A percentile compares a stretch with the other conserved stretches of the same genome.
phyloP scores from a whole-genome alignment of 2,113 vertebrate species.

The Onychorhynchus coronatus region DNA sequence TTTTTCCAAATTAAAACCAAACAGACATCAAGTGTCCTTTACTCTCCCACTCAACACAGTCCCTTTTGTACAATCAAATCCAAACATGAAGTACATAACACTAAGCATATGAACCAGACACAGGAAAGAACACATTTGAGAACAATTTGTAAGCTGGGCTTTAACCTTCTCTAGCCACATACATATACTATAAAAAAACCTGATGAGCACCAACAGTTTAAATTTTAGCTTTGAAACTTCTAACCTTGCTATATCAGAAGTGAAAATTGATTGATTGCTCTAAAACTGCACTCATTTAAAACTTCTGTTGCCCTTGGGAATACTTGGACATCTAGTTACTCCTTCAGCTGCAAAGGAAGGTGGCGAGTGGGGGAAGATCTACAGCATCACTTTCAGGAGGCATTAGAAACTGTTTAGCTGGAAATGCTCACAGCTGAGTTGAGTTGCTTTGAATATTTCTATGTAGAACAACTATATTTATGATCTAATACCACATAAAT shows the following conservation, averaged over 20 bases:
- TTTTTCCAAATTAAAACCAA: neutral
- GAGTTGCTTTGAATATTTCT: neutral
- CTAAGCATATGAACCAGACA: neutral
- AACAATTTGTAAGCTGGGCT: neutral
- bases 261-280: neutral
- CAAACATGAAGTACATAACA: neutral
- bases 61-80: neutral
- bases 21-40: neutral
- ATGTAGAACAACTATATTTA: neutral
- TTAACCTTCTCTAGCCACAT: neutral
- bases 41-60: neutral
- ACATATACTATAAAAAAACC: neutral
- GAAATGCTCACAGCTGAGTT: neutral
- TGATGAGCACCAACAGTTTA: neutral
- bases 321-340: neutral
- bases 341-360: neutral
- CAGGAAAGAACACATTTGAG: neutral
- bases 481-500: neutral
- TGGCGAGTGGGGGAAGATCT: neutral
- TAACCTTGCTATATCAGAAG: neutral
- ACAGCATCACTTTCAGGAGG: neutral
- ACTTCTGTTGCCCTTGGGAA: neutral
- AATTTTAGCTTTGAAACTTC: neutral
- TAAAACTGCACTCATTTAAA: neutral
- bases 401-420: neutral